Percentiles rank a stretch among this genome's conserved stretches.
Evolutionary conservation across 2,797 vertebrate species (phyloP).

Genomic region (Sebastiscus tertius): DNA sequence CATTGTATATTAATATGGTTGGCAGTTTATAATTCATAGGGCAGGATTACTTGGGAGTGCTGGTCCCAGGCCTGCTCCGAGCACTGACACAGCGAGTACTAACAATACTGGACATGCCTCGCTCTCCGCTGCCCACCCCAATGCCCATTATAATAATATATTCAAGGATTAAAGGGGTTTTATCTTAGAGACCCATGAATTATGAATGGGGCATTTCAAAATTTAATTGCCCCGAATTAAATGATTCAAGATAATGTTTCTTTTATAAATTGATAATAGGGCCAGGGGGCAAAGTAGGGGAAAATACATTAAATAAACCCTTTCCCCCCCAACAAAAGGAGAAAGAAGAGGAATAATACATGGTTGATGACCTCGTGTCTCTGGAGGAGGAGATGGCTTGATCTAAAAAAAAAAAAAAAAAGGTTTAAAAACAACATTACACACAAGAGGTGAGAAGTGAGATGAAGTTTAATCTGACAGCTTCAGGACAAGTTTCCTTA

Average conservation of each 20-base stretch:
- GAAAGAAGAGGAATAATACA: slow-evolving; percentile 30
- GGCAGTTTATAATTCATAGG: slow-evolving; percentile 83
- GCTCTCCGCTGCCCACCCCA: slow-evolving; percentile 77
- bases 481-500: slow-evolving; percentile 22
- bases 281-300: slow-evolving; percentile 66
- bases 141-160: slow-evolving; percentile 86
- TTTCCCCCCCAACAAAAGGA: slow-evolving; percentile 36
- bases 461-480: slow-evolving; percentile 66
- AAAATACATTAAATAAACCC: slow-evolving; percentile 67
- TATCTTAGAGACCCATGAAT: slow-evolving; percentile 86
- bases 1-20: slow-evolving; percentile 80
- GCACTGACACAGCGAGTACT: slow-evolving; percentile 78
- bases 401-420: slow-evolving; percentile 5
- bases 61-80: slow-evolving; percentile 72
- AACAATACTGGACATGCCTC: slow-evolving; percentile 82
- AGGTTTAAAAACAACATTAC: slow-evolving; percentile 49
- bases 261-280: slow-evolving; percentile 87
- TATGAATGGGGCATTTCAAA: slow-evolving; percentile 86
- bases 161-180: slow-evolving; percentile 87
- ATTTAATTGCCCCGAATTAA: slow-evolving; percentile 88
- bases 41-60: slow-evolving; percentile 72
- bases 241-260: slow-evolving; percentile 91
- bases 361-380: slow-evolving; percentile 31
- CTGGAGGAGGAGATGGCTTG: neutral
- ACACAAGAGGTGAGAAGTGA: slow-evolving; percentile 55